These are phyloP conservation scores for Anabas testudineus DNA, from an alignment of 2,797 vertebrate genomes.

Conservation along the genomic window DNA sequence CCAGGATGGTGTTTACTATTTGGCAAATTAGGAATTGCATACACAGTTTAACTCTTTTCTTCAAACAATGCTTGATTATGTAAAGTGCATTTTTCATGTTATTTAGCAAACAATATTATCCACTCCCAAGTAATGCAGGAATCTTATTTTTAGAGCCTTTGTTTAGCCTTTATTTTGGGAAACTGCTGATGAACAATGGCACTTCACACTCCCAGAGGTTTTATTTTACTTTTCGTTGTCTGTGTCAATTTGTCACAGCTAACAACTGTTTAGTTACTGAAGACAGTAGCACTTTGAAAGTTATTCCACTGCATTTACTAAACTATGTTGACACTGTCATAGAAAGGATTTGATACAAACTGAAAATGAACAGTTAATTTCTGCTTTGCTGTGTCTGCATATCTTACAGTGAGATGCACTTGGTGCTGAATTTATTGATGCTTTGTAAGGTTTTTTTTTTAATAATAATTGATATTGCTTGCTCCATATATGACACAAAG, in stretches of 20 bases:
- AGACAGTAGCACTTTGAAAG: conserved; percentile 13
- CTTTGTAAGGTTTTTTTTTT: not conserved
- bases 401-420: not conserved
- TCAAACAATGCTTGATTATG: conserved; percentile 5
- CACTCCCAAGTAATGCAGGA: not conserved
- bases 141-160: conserved; percentile 45
- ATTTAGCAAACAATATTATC: conserved; percentile 12
- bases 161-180: conserved; percentile 13
- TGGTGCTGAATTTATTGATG: not conserved
- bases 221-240: conserved; percentile 28
- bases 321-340: not conserved
- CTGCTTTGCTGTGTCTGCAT: not conserved
- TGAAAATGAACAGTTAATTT: conserved; percentile 11
- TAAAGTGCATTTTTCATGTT: not conserved
- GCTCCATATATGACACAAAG: not conserved
- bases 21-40: conserved; percentile 10
- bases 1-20: conserved; percentile 25
- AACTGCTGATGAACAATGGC: conserved; percentile 29
- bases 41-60: not conserved
- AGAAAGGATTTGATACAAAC: conserved; percentile 7
- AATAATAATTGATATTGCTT: not conserved
- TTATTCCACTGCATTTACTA: not conserved
- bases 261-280: conserved; percentile 6
- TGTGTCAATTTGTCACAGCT: conserved; percentile 34
- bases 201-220: conserved; percentile 9